Conservation (phyloP, 2,797 vertebrate species). For the Gobio occitaniae region DNA sequence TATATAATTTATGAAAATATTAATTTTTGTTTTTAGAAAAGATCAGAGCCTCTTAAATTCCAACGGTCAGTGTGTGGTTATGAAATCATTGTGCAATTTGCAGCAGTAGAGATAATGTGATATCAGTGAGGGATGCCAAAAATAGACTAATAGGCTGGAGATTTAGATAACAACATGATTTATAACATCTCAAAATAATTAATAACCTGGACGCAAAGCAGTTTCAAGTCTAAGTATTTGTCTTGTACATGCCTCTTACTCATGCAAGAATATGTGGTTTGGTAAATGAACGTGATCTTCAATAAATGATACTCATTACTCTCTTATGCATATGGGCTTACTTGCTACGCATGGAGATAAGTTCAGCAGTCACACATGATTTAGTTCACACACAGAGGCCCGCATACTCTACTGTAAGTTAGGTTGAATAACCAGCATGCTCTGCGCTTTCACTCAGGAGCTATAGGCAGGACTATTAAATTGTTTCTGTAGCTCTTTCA, state of each 20-base stretch:
- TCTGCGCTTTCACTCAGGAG: constrained; percentile 27
- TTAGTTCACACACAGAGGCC: constrained; percentile 1
- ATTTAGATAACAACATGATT: constrained; percentile 8
- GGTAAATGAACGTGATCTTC: constrained; percentile 2
- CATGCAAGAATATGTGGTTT: constrained; percentile 15
- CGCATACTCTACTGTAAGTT: constrained; percentile 11
- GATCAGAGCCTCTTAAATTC: not conserved
- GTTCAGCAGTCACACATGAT: constrained; percentile 43
- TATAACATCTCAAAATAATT: constrained; percentile 8
- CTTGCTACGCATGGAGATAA: constrained; percentile 41
- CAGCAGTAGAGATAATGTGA: constrained; percentile 26
- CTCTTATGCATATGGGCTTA: constrained; percentile 35
- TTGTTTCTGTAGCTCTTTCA: constrained; percentile 75
- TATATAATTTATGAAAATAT: not conserved
- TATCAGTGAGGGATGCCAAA: constrained; percentile 19
- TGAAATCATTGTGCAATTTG: constrained; percentile 41
- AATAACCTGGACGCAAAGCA: not conserved
- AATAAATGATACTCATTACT: constrained; percentile 30
- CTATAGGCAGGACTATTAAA: constrained; percentile 61
- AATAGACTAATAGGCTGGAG: not conserved
- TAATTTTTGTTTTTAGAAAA: not conserved
- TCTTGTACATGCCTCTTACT: not conserved
- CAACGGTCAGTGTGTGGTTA: constrained; percentile 23
- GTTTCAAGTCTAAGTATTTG: not conserved
- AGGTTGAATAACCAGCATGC: constrained; percentile 6